phyloP scores from a whole-genome alignment of 2,888 invertebrate species.

The Xylota sylvarum region DNA sequence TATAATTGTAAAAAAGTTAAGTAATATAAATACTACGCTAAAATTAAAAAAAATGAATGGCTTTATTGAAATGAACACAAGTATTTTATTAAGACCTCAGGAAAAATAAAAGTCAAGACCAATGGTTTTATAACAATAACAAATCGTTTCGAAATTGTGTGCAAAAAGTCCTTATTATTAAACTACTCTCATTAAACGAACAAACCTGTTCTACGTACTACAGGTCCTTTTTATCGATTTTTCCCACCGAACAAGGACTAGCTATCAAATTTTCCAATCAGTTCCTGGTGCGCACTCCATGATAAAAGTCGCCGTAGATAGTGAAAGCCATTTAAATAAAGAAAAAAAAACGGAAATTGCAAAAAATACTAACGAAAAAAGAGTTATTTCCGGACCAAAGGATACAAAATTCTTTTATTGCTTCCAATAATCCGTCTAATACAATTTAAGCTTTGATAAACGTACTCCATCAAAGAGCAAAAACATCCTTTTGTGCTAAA shows the following conservation, averaged over 20 bases:
- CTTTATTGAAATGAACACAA: too few relatives aligned
- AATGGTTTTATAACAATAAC: not conserved
- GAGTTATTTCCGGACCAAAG: not conserved
- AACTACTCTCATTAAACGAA: slow-evolving; percentile 36
- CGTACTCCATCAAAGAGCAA: not conserved
- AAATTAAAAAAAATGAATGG: too few relatives aligned
- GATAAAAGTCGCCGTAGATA: slow-evolving; percentile 70
- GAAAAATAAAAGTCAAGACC: too few relatives aligned
- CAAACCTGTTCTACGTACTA: slow-evolving; percentile 76
- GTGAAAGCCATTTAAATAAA: slow-evolving; percentile 47
- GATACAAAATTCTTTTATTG: not conserved
- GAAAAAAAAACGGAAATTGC: slow-evolving; percentile 12
- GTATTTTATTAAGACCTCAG: too few relatives aligned
- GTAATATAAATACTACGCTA: too few relatives aligned
- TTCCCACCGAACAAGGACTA: slow-evolving; percentile 66
- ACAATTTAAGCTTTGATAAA: slow-evolving; percentile 3
- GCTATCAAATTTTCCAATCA: slow-evolving; percentile 45
- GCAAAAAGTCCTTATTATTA: too few relatives aligned
- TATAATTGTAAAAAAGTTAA: too few relatives aligned
- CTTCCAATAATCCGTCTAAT: not conserved
- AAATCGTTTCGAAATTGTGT: not conserved
- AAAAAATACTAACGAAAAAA: slow-evolving; percentile 13
- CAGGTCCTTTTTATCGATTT: slow-evolving; percentile 81
- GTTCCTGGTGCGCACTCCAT: slow-evolving; percentile 72
- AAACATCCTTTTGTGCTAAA: slow-evolving; percentile 15